Conservation (phyloP, 2,797 vertebrate genomes). For the Agapornis canus region DNA sequence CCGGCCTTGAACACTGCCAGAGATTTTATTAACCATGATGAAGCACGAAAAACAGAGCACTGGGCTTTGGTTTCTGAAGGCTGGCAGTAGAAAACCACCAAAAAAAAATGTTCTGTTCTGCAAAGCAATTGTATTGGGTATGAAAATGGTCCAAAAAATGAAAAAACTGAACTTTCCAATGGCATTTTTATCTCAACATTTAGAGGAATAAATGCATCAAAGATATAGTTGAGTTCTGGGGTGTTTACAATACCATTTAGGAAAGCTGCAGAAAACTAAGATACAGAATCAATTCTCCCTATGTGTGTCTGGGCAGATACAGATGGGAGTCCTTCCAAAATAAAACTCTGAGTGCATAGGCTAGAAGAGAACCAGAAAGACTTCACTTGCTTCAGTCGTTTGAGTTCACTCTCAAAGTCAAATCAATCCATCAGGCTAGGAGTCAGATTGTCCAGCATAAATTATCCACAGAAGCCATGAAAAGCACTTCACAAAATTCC, state of each 20-base stretch:
- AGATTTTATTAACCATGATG: background rate
- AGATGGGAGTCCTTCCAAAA: background rate
- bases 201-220: background rate
- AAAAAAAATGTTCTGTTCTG: background rate
- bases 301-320: background rate
- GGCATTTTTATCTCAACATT: background rate
- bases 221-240: background rate
- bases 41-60: background rate
- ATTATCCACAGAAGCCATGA: background rate
- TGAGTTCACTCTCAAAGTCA: background rate
- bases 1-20: background rate
- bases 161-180: background rate
- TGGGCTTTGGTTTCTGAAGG: background rate
- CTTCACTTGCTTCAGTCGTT: background rate
- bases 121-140: background rate
- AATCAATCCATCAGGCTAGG: background rate
- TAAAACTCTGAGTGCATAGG: background rate
- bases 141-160: background rate
- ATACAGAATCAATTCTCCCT: background rate
- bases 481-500: background rate
- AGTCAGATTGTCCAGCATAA: background rate
- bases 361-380: background rate
- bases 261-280: background rate
- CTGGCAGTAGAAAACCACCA: background rate
- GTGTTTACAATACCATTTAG: background rate